Evolutionary conservation across 2,797 vertebrate genomes (phyloP), one percentile per base, ranked within the genome.

Genomic region (Enteromius paludinosus): DNA sequence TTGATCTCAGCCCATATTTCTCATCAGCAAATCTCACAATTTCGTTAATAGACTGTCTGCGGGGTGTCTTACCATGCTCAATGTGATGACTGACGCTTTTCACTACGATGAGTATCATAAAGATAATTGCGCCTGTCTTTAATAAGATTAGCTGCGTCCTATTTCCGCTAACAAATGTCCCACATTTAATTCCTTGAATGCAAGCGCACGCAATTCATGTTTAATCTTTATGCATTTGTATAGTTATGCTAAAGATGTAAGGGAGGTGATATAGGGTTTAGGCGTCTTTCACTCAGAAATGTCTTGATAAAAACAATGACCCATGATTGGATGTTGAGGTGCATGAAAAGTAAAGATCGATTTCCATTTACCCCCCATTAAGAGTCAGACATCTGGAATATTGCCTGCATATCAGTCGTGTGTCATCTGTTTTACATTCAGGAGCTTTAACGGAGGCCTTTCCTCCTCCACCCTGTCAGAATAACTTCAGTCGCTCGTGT

Each of bases 341-440:
- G 89, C 86, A 89, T 93, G 89, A 94, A 93, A 92, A 18, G 64
- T 45, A 87, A 90, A 89, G 91, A 94, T 93, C 95, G 94, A 93
- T 95, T 95, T 95, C 93, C 88, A 91, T 96, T 95, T 95, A 93
- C 90, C 92, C 89, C 85, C 92, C 92, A 90, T 94, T 95, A 94
- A 92, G 94, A 90, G 90, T 90, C 83, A 93, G 92, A 94, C 94
- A 96, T 95, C 94, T 96, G 96, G 91, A 93, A 85, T 91, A 89
- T 90, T 88, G 87, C 87, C 88, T 83, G 89, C 87, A 84, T 92
- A 90, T 81, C 83, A 83, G 72, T 7, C 72, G 8, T 14, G 8
- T 61, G 73, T 92, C 93, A 94, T 90, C 92, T 90, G 82, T 96
- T 92, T 96, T 96, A 96, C 94, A 96, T 95, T 88, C 87, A 95